Conservation (phyloP, 2,113 vertebrate genomes). For the Equus przewalskii region DNA sequence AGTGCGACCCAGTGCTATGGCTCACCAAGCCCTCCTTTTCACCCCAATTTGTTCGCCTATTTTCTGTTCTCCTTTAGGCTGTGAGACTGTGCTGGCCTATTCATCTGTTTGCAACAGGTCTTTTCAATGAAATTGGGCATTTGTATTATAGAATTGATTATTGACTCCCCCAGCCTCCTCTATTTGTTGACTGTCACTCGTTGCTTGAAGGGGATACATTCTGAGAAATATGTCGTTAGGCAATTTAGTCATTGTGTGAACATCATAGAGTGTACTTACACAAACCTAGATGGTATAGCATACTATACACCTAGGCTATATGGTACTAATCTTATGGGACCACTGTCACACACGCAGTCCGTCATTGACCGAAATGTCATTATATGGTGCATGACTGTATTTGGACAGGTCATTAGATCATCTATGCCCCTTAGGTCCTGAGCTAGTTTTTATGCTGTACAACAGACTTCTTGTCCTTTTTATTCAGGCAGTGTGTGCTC, state of each 20-base stretch:
- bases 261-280: too few relatives aligned
- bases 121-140: not conserved
- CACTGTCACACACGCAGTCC: too few relatives aligned
- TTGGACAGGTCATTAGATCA: not conserved
- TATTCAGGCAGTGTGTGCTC: not conserved
- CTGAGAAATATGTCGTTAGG: too few relatives aligned
- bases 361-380: too few relatives aligned
- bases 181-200: not conserved
- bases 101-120: not conserved
- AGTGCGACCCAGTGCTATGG: accelerated
- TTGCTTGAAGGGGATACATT: too few relatives aligned
- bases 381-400: too few relatives aligned
- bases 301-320: too few relatives aligned
- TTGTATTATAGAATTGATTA: not conserved
- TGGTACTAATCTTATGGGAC: too few relatives aligned
- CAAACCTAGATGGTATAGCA: too few relatives aligned
- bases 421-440: not conserved
- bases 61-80: not conserved
- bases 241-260: too few relatives aligned
- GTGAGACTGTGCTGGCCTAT: not conserved
- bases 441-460: not conserved
- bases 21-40: not conserved
- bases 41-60: not conserved
- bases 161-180: not conserved
- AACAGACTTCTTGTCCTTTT: not conserved